Percentiles rank a stretch among this genome's conserved stretches.
Evolutionary conservation across 2,797 vertebrate species (phyloP).

Genomic region (Enoplosus armatus): DNA sequence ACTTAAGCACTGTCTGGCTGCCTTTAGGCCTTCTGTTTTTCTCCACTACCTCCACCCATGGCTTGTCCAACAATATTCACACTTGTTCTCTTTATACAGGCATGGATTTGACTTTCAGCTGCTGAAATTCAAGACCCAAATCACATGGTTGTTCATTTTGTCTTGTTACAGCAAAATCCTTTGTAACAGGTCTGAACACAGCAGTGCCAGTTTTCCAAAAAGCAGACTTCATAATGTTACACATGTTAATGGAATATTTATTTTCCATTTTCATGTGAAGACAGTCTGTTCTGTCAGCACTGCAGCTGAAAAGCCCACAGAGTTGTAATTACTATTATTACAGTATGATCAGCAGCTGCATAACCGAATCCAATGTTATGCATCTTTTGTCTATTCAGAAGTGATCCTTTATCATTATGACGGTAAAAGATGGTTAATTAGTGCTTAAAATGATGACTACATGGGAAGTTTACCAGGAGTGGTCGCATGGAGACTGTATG

Average conservation of each 20-base stretch:
- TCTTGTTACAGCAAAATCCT: constrained; percentile 16
- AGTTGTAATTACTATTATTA: constrained; percentile 32
- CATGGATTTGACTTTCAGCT: constrained; percentile 25
- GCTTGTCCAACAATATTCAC: constrained; percentile 31
- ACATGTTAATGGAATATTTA: background rate
- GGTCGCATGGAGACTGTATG: constrained; percentile 66
- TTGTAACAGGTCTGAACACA: constrained; percentile 17
- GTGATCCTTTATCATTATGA: constrained; percentile 48
- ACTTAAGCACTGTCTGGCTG: constrained; percentile 71
- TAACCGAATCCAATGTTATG: constrained; percentile 24
- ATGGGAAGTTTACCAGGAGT: constrained; percentile 60
- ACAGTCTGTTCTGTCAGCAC: constrained; percentile 9
- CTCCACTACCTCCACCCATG: constrained; percentile 41
- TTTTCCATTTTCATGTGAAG: background rate
- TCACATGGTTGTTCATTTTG: constrained; percentile 16
- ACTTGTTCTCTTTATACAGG: constrained; percentile 5
- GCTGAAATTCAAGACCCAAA: constrained; percentile 18
- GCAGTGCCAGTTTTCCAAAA: background rate
- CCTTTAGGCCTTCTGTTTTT: constrained; percentile 63
- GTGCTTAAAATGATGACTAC: constrained; percentile 62
- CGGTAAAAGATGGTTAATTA: constrained; percentile 55
- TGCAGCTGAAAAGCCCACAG: constrained; percentile 1
- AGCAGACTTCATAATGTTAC: background rate
- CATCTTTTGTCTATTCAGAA: constrained; percentile 42
- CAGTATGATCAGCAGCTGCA: constrained; percentile 37